Evolutionary conservation across 2,797 vertebrate genomes (phyloP).

Genomic region (Protonibea diacanthus): DNA sequence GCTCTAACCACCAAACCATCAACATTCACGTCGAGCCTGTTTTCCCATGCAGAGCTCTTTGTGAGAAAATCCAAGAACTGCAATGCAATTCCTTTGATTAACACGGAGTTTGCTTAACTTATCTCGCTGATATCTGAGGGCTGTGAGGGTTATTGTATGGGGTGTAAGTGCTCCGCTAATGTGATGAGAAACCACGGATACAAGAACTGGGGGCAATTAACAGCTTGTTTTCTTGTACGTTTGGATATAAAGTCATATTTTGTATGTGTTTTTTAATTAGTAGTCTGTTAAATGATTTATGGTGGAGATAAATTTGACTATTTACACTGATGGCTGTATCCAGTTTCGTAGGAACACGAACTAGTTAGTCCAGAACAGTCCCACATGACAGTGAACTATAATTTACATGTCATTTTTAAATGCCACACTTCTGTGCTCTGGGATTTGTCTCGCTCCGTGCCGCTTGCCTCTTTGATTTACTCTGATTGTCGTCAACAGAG

Average conservation of each 20-base stretch:
- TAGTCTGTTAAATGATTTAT: background rate
- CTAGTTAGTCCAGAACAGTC: slow-evolving; percentile 54
- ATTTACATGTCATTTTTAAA: slow-evolving; percentile 33
- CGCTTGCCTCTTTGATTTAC: slow-evolving; percentile 13
- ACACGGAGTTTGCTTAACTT: slow-evolving; percentile 45
- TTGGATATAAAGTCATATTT: background rate
- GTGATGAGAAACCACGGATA: background rate
- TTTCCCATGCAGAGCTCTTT: slow-evolving; percentile 36
- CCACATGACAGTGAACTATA: slow-evolving; percentile 13
- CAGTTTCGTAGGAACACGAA: slow-evolving; percentile 40
- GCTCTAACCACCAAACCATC: slow-evolving; percentile 33
- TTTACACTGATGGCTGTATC: background rate
- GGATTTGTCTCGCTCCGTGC: slow-evolving; percentile 1
- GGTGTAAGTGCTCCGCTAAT: slow-evolving; percentile 13
- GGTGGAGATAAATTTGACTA: background rate
- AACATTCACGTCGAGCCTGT: slow-evolving; percentile 56
- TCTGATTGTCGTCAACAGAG: slow-evolving; percentile 18
- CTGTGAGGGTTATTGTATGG: background rate
- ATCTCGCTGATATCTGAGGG: slow-evolving; percentile 45
- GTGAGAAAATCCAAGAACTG: slow-evolving; percentile 7
- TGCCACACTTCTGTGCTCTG: background rate
- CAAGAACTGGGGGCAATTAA: background rate
- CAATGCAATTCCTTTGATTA: slow-evolving; percentile 28
- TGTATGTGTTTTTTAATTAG: background rate
- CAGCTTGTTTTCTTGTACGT: background rate